Conservation (phyloP, 64 coral and sea anemone genomes). For the Orbicella faveolata region DNA sequence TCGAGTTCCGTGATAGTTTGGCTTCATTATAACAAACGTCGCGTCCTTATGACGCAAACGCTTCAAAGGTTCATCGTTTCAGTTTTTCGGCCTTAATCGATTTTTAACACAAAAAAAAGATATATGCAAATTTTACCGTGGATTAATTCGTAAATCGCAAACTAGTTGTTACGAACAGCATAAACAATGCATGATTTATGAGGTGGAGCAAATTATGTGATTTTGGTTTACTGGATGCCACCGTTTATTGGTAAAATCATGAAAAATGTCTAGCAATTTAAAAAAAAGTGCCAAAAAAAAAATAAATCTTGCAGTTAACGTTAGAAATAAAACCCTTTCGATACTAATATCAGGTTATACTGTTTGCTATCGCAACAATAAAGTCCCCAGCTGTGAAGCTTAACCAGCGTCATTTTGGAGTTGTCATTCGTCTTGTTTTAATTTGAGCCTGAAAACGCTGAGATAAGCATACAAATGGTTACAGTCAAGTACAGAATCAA, state of each 20-base stretch:
- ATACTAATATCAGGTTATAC: not conserved
- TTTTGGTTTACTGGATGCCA: not conserved
- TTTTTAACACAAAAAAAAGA: not conserved
- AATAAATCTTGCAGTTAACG: not conserved
- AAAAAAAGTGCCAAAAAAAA: not conserved
- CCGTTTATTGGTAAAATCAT: not conserved
- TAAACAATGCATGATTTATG: constrained; percentile 14
- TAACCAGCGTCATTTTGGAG: not conserved
- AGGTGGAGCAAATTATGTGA: not conserved
- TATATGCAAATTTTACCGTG: not conserved
- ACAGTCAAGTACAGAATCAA: not conserved
- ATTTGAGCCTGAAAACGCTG: not conserved
- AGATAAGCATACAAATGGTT: not conserved
- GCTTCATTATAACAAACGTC: too few species aligned
- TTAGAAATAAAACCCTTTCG: not conserved
- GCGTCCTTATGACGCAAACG: not conserved
- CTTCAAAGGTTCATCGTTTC: not conserved
- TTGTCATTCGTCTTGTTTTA: not conserved
- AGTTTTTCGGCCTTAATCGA: not conserved
- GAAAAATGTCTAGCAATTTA: not conserved
- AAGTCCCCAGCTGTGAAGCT: not conserved
- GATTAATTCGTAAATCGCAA: not conserved
- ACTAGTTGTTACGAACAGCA: not conserved
- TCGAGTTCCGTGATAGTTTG: not conserved
- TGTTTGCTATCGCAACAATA: not conserved